Percentiles rank a stretch among this genome's conserved stretches.
These are phyloP conservation scores for Smittia aterrima DNA, from an alignment of 2,888 invertebrate species.

Conservation along the genomic window DNA sequence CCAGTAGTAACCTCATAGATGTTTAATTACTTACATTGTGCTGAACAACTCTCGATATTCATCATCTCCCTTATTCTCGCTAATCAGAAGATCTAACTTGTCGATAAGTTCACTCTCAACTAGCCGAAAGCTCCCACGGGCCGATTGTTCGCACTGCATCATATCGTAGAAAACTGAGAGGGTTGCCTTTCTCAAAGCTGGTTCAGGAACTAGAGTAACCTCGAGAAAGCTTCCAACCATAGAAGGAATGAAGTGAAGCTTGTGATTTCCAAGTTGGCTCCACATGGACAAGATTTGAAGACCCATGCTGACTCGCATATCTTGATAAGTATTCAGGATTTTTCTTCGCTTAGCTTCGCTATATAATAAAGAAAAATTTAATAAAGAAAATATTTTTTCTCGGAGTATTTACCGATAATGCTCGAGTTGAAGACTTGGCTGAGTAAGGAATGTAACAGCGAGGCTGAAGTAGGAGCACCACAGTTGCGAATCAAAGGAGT, in stretches of 20 bases:
- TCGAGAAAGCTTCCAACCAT: conserved; percentile 93
- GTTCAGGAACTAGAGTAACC: conserved; percentile 86
- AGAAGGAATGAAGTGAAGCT: conserved; percentile 84
- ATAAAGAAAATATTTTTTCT: too few species aligned
- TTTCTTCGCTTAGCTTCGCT: conserved; percentile 76
- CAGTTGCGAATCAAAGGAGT: conserved; percentile 73
- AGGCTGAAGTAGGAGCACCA: conserved; percentile 78
- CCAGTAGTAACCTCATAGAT: too few species aligned
- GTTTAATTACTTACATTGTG: conserved; percentile 84
- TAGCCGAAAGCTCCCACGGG: conserved; percentile 81
- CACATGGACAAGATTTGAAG: conserved; percentile 89
- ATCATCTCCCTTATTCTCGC: conserved; percentile 91
- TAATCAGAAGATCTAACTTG: conserved; percentile 86
- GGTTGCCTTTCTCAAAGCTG: conserved; percentile 81
- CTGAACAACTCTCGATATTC: conserved; percentile 91
- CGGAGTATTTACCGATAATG: too few species aligned
- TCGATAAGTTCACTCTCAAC: conserved; percentile 93
- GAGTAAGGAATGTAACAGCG: conserved; percentile 76
- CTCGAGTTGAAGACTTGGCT: conserved; percentile 76
- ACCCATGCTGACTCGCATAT: conserved; percentile 91
- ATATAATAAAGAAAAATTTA: too few species aligned
- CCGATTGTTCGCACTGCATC: conserved; percentile 86
- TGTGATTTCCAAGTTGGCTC: conserved; percentile 84
- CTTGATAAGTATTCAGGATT: conserved; percentile 75
- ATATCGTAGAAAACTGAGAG: conserved; percentile 91